Percentiles rank a stretch among this genome's conserved stretches.
phyloP scores from a whole-genome alignment of 2,888 invertebrate species.

The Pristionchus arcanus region DNA sequence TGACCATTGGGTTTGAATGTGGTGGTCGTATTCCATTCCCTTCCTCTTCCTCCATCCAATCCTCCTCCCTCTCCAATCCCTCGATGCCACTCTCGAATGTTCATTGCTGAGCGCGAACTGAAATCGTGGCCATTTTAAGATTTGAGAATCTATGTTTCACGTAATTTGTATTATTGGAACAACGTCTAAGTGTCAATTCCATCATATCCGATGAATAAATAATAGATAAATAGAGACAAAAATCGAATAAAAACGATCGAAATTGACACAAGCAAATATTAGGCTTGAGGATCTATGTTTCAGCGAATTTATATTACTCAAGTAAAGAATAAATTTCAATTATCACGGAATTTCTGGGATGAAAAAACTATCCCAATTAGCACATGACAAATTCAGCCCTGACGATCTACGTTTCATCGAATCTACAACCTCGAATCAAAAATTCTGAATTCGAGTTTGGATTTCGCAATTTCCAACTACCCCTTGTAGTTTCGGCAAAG shows the following conservation, averaged over 20 bases:
- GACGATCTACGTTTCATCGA: background rate
- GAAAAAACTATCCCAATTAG: no score
- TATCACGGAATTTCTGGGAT: no score
- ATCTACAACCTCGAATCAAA: background rate
- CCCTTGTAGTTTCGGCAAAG: background rate
- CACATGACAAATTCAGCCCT: no score
- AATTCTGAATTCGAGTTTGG: no score
- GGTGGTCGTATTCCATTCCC: slow-evolving; percentile 19
- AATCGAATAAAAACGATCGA: no score
- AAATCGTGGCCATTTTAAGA: background rate
- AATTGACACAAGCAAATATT: no score
- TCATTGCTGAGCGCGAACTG: slow-evolving; percentile 47
- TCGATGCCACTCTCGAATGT: slow-evolving; percentile 40
- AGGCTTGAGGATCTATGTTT: background rate
- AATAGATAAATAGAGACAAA: no score
- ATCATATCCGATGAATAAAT: no score
- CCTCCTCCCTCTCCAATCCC: slow-evolving; percentile 17
- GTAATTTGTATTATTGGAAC: no score
- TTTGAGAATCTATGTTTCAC: background rate
- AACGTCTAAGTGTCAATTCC: no score
- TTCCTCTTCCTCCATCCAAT: slow-evolving; percentile 34
- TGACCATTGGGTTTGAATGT: slow-evolving; percentile 41
- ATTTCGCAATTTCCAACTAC: background rate
- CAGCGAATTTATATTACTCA: background rate
- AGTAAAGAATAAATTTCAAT: no score